These are phyloP conservation scores for Pterostichus madidus DNA, from an alignment of 2,888 invertebrate genomes.

Conservation along the genomic window DNA sequence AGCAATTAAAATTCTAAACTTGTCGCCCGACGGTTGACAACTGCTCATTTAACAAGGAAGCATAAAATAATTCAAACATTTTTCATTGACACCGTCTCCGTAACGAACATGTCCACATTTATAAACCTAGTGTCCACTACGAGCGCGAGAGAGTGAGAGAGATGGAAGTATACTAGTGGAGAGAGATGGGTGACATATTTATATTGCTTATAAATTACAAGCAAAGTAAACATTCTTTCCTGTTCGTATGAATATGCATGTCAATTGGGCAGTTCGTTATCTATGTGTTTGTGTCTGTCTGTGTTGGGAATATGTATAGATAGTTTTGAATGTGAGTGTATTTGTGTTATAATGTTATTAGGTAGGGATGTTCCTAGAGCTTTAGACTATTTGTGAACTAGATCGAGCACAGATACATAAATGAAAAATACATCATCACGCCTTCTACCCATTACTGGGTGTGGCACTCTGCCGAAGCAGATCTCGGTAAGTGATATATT, in stretches of 20 bases:
- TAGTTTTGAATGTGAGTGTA: background rate
- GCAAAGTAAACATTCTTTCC: conserved; percentile 67
- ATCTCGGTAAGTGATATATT: too few species aligned
- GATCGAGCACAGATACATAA: background rate
- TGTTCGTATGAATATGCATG: conserved; percentile 67
- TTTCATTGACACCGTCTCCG: conserved; percentile 58
- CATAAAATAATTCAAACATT: conserved; percentile 60
- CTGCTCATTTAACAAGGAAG: conserved; percentile 52
- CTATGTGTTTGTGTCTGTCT: conserved; percentile 11
- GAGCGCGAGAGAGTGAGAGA: background rate
- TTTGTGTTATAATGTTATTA: background rate
- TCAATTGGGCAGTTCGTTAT: conserved; percentile 60
- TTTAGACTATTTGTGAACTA: conserved; percentile 14
- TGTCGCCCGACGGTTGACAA: conserved; percentile 42
- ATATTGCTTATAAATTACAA: conserved; percentile 67
- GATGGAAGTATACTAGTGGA: conserved; percentile 35
- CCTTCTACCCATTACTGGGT: too few species aligned
- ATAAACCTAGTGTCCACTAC: conserved; percentile 33
- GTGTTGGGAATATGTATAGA: background rate
- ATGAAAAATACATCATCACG: too few species aligned
- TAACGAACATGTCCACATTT: conserved; percentile 57
- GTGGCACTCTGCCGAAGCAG: too few species aligned
- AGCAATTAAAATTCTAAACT: conserved; percentile 62
- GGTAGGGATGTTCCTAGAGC: background rate
- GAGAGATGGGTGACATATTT: conserved; percentile 64